Evolutionary conservation across 92 coral and sea anemone genomes (phyloP), one percentile per base, ranked within the genome.

Genomic region (Epizoanthus fatuus): DNA sequence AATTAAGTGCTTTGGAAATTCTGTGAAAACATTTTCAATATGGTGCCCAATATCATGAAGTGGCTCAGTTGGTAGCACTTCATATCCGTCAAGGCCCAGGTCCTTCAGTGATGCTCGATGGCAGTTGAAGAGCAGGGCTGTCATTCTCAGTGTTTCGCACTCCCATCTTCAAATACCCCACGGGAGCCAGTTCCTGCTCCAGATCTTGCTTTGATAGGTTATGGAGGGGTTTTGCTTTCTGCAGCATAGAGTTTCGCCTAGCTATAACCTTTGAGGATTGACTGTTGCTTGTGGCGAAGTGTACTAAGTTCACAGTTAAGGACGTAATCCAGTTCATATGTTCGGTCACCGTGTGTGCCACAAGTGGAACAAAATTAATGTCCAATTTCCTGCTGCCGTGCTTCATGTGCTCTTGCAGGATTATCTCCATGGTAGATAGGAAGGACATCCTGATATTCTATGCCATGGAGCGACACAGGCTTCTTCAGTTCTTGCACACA

Each of bases 341-440:
- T 74, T 3, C 66, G 80, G 42, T 74, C 80, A 74, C 80, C 52
- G 66, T 74, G 66, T 22, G 52, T 63, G 16, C 80, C 80, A 55
- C 80, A 74, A 52, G 22, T 22, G 10, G 80, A 54, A 11, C 80
- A 74, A 49, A 74, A 74, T 35, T 22, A 73, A 17, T 73, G 63
- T 40, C 49, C 64, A 52, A 64, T 60, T 29, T 51, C 47, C 59
- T 74, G 80, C 19, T 74, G 66, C 37, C 80, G 67, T 42, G 94
- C 62, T 80, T 91, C 92, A 88, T 76, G 86, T 15, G 83, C 80
- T 29, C 72, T 83, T 35, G 89, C 87, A 49, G 73, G 84, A 16
- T 19, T 54, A 14, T 74, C 80, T 55, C 51, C 66, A 74, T 74
- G 80, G 25, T 17, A 74, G 66, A 74, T 49, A 29, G 66, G 80